A percentile compares a stretch with the other conserved stretches of the same genome.
Evolutionary conservation across 2,113 vertebrate species (phyloP).

Genomic region (Lota lota): DNA sequence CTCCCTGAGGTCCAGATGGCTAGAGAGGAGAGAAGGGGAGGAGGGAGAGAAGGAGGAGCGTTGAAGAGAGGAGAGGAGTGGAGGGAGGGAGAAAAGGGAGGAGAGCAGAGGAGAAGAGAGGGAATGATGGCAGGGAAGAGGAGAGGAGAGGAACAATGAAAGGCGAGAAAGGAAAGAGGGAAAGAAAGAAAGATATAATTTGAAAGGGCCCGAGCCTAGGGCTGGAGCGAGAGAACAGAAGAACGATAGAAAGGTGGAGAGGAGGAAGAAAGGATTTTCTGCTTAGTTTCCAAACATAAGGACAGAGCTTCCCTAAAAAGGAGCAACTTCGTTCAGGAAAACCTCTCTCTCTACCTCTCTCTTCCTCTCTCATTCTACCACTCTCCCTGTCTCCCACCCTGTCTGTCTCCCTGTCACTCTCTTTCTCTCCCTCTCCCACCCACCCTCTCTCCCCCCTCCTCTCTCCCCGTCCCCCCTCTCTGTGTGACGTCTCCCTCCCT

Average conservation of each 20-base stretch:
- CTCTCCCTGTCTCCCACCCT: constrained; percentile 48
- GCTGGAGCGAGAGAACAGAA: constrained; percentile 30
- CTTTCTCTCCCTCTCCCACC: constrained; percentile 18
- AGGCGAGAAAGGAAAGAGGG: constrained; percentile 37
- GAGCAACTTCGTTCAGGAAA: too few relatives aligned
- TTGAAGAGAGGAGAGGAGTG: neutral
- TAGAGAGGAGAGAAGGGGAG: neutral
- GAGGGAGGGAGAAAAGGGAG: too few relatives aligned
- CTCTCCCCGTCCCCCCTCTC: constrained; percentile 65
- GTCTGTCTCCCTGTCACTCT: too few relatives aligned
- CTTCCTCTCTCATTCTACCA: neutral
- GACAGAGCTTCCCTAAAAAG: neutral
- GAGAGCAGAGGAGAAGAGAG: neutral
- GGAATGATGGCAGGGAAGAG: neutral
- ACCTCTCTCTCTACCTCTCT: constrained; percentile 3
- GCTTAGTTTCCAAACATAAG: constrained; percentile 39
- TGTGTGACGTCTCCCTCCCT: constrained; percentile 37
- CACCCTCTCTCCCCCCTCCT: constrained; percentile 44
- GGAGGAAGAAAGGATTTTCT: constrained; percentile 24
- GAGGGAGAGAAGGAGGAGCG: neutral
- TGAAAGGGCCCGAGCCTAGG: constrained; percentile 11
- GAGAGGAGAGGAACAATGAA: constrained; percentile 51
- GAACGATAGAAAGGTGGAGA: constrained; percentile 12
- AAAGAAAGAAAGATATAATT: constrained; percentile 18
- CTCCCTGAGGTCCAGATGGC: constrained; percentile 41